Conservation (phyloP, 2,113 vertebrate species). For the Tinamus guttatus region DNA sequence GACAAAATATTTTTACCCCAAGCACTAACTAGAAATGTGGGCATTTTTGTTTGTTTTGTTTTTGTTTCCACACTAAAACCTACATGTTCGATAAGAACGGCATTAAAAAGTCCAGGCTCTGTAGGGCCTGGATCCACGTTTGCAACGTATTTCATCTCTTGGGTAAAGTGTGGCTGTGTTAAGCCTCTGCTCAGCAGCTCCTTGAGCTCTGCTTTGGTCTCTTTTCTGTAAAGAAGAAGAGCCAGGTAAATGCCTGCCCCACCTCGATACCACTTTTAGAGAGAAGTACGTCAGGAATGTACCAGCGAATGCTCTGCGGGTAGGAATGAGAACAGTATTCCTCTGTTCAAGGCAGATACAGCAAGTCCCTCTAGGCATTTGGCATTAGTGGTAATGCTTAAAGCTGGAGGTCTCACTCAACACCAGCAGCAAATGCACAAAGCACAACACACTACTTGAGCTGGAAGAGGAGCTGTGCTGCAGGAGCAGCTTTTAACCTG, state of each 20-base stretch:
- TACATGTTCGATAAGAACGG: conserved; percentile 21
- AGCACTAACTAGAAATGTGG: conserved; percentile 2
- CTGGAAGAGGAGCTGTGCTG: not conserved
- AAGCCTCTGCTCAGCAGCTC: not conserved
- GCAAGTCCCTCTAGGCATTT: not conserved
- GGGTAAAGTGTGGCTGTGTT: not conserved
- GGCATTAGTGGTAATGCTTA: not conserved
- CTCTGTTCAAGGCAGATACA: not conserved
- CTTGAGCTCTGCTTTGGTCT: not conserved
- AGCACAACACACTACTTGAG: not conserved
- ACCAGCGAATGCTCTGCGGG: not conserved
- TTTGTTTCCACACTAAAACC: conserved; percentile 31
- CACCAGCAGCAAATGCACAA: conserved; percentile 67
- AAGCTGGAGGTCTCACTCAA: not conserved
- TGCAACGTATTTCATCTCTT: not conserved
- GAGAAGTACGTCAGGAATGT: not conserved
- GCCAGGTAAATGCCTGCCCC: not conserved
- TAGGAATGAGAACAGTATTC: not conserved
- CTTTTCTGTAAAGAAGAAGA: not conserved
- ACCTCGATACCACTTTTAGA: not conserved
- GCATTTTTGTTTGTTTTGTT: conserved; percentile 28
- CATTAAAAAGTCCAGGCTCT: not conserved
- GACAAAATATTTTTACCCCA: conserved; percentile 51
- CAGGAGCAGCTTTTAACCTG: conserved; percentile 18
- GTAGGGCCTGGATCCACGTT: not conserved